Conservation (phyloP, 2,797 vertebrate genomes). For the Danio jaintianensis region DNA sequence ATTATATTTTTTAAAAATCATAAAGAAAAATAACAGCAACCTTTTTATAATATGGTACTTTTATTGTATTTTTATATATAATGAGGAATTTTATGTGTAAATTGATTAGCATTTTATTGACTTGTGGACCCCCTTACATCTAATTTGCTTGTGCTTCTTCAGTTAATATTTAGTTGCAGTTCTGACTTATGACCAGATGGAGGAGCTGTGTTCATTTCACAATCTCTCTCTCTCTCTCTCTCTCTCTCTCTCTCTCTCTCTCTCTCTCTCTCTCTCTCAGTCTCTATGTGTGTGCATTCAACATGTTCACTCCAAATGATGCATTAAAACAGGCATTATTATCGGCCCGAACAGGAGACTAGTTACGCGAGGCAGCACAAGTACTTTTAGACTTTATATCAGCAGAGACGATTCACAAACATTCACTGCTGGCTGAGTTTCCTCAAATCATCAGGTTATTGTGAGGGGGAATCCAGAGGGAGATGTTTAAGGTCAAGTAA, state of each 20-base stretch:
- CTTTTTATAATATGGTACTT: too few species aligned
- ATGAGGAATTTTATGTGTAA: too few species aligned
- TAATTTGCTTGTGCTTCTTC: neutral
- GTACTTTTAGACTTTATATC: slow-evolving; percentile 5
- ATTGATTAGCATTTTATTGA: too few species aligned
- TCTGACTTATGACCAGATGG: slow-evolving; percentile 64
- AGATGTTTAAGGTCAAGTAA: slow-evolving; percentile 34
- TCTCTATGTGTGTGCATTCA: slow-evolving; percentile 9
- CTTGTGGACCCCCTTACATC: neutral
- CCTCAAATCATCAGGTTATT: slow-evolving; percentile 1
- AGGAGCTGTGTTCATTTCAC: slow-evolving; percentile 73
- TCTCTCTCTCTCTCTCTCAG: neutral
- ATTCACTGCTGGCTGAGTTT: neutral
- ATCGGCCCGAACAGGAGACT: slow-evolving; percentile 15
- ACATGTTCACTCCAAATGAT: slow-evolving; percentile 27
- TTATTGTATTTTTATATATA: too few species aligned
- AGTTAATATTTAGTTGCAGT: slow-evolving; percentile 36
- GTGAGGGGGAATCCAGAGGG: neutral
- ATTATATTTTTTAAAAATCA: too few species aligned
- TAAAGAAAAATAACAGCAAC: too few species aligned
- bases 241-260: neutral
- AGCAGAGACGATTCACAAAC: neutral
- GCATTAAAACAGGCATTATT: slow-evolving; percentile 36
- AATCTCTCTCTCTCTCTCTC: slow-evolving; percentile 7
- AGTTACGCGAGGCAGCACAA: slow-evolving; percentile 1